Base-by-base conservation (phyloP, 2,797 vertebrate genomes). In the Phyllotis vaccarum region DNA sequence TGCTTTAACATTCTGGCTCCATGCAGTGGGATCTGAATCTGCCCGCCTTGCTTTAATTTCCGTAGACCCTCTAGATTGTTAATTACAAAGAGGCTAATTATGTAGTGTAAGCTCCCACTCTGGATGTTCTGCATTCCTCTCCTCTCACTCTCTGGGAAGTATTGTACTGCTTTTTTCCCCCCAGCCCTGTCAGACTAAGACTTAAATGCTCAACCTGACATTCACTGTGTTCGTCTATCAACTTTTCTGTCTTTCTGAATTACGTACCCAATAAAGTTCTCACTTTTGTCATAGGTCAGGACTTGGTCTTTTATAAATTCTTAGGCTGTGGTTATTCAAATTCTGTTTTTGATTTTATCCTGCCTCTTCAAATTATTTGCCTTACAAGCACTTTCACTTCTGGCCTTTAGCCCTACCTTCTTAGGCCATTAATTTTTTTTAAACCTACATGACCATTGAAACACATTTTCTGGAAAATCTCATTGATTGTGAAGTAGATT, bases 161-260 rank as follows among this genome's bases (percentile, higher is more conserved):
- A 0, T 93, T 96, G 83, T 24, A 22, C 74, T 96, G 74, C 91
- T 89, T 89, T 90, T 96, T 93, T 2, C 22, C 37, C 12, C 93
- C 95, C 52, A 87, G 97, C 87, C 49, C 86, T 97, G 95, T 96
- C 91, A 95, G 92, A 34, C 96, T 86, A 82, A 97, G 92, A 97
- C 98, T 98, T 98, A 98, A 98, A 98, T 98, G 95, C 96, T 96
- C 86, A 96, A 96, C 90, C 92, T 97, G 97, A 96, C 95, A 79
- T 97, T 97, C 97, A 97, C 91, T 98, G 97, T 94, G 95, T 97
- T 98, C 96, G 66, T 90, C 96, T 96, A 97, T 98, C 95, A 98
- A 56, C 93, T 97, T 97, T 98, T 86, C 95, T 95, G 93, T 96
- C 97, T 97, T 96, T 98, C 86, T 96, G 96, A 98, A 97, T 97